These are phyloP conservation scores for Subacronicta megacephala DNA, from an alignment of 2,888 invertebrate species.

Conservation along the genomic window DNA sequence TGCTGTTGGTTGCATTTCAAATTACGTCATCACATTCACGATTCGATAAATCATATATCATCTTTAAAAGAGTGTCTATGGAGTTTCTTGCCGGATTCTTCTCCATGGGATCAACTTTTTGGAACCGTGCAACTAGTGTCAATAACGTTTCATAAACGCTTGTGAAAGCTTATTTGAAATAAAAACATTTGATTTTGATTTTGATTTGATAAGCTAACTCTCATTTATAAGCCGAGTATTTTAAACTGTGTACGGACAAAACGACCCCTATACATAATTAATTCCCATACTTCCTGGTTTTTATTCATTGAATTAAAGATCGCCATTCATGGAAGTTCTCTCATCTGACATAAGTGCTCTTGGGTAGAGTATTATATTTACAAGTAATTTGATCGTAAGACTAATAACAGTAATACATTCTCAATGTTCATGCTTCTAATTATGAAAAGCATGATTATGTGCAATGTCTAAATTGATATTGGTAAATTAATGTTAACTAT, in stretches of 20 bases:
- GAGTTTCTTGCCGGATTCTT: no score
- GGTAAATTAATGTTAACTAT: constrained; percentile 40
- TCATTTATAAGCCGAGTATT: constrained; percentile 15
- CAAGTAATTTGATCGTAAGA: constrained; percentile 46
- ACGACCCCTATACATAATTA: constrained; percentile 27
- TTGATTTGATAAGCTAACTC: background rate
- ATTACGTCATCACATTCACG: no score
- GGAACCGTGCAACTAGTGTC: no score
- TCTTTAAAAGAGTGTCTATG: no score
- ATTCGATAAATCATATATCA: no score
- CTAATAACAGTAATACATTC: constrained; percentile 41
- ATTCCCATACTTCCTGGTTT: constrained; percentile 47
- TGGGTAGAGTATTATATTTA: constrained; percentile 12
- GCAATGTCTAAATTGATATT: constrained; percentile 47
- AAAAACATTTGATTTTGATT: no score
- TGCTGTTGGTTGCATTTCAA: no score
- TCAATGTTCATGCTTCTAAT: constrained; percentile 17
- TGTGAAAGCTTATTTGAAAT: no score
- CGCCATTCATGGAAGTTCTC: constrained; percentile 40
- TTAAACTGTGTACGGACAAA: constrained; percentile 25
- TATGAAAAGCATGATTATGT: constrained; percentile 37
- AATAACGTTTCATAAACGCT: no score
- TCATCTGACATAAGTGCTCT: constrained; percentile 14
- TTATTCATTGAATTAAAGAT: constrained; percentile 50
- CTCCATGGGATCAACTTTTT: no score